These are phyloP conservation scores for Ellobium chinense DNA, from an alignment of 2,888 invertebrate species.

Conservation along the genomic window DNA sequence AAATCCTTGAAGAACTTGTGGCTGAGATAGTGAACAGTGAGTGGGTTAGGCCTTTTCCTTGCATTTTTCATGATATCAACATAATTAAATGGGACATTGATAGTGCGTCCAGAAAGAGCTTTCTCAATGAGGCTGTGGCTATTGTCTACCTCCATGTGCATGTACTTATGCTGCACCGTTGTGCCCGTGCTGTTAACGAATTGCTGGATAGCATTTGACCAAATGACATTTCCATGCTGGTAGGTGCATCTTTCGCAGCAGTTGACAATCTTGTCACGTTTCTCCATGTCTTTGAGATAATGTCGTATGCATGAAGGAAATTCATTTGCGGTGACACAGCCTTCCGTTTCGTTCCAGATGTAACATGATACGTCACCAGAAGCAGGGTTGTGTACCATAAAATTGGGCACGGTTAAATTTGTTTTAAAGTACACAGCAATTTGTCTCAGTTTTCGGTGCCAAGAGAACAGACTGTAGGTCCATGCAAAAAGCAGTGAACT, in stretches of 20 bases:
- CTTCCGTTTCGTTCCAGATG: conserved; percentile 30
- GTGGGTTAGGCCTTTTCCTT: neutral
- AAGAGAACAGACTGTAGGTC: conserved; percentile 26
- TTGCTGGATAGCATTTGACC: conserved; percentile 43
- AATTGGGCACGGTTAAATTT: conserved; percentile 28
- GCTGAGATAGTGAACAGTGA: conserved; percentile 39
- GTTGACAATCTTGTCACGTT: conserved; percentile 34
- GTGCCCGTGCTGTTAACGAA: conserved; percentile 21
- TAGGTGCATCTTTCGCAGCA: conserved; percentile 48
- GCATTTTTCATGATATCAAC: conserved; percentile 22
- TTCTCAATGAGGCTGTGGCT: conserved; percentile 41
- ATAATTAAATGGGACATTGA: conserved; percentile 32
- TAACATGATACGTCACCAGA: neutral
- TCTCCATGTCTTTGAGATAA: neutral
- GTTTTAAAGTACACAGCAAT: conserved; percentile 33
- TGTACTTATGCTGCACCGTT: conserved; percentile 38
- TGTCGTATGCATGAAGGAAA: conserved; percentile 20
- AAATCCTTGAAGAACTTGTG: conserved; percentile 31
- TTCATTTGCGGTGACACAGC: conserved; percentile 14
- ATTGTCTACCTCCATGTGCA: conserved; percentile 48
- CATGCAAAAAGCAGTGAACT: neutral
- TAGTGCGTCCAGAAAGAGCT: conserved; percentile 30
- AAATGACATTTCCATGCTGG: conserved; percentile 41
- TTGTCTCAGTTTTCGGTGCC: conserved; percentile 7
- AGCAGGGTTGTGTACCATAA: conserved; percentile 8